Evolutionary conservation across 2,888 invertebrate genomes (phyloP), one percentile per base, ranked within the genome.

Genomic region (Aporophyla nigra): DNA sequence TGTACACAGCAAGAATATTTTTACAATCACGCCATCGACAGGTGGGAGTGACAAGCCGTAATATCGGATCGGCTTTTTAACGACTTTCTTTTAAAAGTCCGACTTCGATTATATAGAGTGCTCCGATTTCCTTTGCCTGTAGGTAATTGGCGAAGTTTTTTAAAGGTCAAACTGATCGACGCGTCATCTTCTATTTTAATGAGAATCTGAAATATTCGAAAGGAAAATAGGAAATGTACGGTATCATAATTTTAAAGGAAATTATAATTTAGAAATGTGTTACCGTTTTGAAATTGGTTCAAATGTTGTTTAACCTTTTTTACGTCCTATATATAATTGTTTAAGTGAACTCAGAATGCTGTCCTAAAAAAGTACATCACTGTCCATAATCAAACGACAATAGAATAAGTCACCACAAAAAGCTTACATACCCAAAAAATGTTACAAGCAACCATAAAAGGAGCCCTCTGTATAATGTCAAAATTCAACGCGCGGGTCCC

Each of bases 21-120:
- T 93, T 89, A 93, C 93, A 95, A 96, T 95, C 94, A 95, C 92
- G 91, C 91, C 91, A 90, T 84, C 92, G 93, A 90, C 95, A 94
- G 96, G 91, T 93, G 95, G 92, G 91, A 91, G 89, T 87, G 88
- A 86, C 91, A 95, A 92, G 91, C 89, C 82, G 87, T 90, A 90
- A 92, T 93, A 92, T 92, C 90, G 90, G 89, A 89, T 91, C 90
- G 84, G 82, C 89, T 88, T 91, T 92, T 89, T 85, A 90, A 88
- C 86, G 87, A 91, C 90, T 92, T 92, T 91, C 89, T 90, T 91
- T 90, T 89, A 89, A 91, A 88, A 90, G 89, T 91, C 88, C 90
- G 88, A 90, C 86, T 82, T 87, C 89, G 86, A 88, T 88, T 88
- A 89, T 90, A 93, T 90, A 91, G 92, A 85, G 76, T 90, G 92